Conservation (phyloP, 2,797 vertebrate genomes). For the Chelon labrosus region DNA sequence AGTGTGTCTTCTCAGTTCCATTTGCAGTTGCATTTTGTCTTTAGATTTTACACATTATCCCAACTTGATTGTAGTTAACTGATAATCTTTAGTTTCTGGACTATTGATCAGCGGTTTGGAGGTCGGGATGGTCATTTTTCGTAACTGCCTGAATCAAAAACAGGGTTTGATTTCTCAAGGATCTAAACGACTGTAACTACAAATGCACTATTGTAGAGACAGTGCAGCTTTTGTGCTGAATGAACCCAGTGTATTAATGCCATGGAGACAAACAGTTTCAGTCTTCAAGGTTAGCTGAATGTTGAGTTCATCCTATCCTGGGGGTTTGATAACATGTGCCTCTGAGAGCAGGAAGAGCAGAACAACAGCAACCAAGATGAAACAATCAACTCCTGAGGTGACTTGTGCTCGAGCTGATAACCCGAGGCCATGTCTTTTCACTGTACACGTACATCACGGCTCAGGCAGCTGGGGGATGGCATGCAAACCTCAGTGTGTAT, state of each 20-base stretch:
- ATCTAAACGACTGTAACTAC: neutral
- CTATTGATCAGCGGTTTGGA: no score
- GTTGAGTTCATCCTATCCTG: slow-evolving; percentile 40
- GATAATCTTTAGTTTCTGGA: no score
- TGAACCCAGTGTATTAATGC: slow-evolving; percentile 2
- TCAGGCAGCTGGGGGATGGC: slow-evolving; percentile 40
- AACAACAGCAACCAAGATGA: slow-evolving; percentile 26
- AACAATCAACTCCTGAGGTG: slow-evolving; percentile 60
- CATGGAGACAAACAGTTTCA: slow-evolving; percentile 5
- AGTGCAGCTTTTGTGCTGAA: slow-evolving; percentile 2
- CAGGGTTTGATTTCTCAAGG: neutral
- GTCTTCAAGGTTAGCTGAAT: slow-evolving; percentile 11
- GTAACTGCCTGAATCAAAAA: neutral
- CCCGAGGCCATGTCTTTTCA: slow-evolving; percentile 37
- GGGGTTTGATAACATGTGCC: slow-evolving; percentile 44
- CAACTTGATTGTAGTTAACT: no score
- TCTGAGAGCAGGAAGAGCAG: slow-evolving; percentile 24
- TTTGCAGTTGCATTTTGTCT: no score
- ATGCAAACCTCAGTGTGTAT: slow-evolving; percentile 27
- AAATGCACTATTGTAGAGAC: neutral
- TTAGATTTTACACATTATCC: no score
- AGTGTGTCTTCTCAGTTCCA: no score
- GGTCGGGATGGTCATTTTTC: no score
- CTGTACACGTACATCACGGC: slow-evolving; percentile 30
- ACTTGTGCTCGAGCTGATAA: slow-evolving; percentile 52